These are phyloP conservation scores for Anas platyrhynchos DNA, from an alignment of 2,113 vertebrate species.

Conservation along the genomic window DNA sequence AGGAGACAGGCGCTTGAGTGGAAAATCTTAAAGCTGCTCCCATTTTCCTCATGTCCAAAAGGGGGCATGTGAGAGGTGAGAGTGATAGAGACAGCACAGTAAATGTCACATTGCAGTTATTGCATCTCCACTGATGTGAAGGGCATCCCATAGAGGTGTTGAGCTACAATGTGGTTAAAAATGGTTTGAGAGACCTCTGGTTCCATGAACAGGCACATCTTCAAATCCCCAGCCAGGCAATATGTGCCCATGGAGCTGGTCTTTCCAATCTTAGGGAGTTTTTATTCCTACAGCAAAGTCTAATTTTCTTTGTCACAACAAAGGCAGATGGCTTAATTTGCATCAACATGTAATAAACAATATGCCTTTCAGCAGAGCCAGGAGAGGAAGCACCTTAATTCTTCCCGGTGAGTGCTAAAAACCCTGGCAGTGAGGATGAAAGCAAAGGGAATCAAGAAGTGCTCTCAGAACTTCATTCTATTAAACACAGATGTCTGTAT, in stretches of 20 bases:
- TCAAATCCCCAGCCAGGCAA: not conserved
- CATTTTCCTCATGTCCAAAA: not conserved
- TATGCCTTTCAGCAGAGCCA: slow-evolving; percentile 18
- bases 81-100: rapidly evolving
- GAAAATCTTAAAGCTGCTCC: not conserved
- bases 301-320: not conserved
- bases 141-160: rapidly evolving
- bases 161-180: rapidly evolving
- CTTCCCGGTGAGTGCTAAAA: not conserved
- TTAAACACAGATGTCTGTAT: not conserved
- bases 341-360: slow-evolving; percentile 57
- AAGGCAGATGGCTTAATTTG: slow-evolving; percentile 28
- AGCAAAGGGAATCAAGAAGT: slow-evolving; percentile 6
- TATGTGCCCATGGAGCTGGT: rapidly evolving
- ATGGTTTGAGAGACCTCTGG: not conserved
- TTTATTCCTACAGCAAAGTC: not conserved
- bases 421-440: not conserved
- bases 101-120: rapidly evolving
- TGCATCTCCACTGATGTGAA: rapidly evolving
- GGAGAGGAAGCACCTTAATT: slow-evolving; percentile 22
- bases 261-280: not conserved
- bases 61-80: not conserved
- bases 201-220: rapidly evolving
- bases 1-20: not conserved
- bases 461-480: not conserved